A percentile compares a stretch with the other conserved stretches of the same genome.
Conservation (phyloP, 2,797 vertebrate species). For the Malurus splendens region DNA sequence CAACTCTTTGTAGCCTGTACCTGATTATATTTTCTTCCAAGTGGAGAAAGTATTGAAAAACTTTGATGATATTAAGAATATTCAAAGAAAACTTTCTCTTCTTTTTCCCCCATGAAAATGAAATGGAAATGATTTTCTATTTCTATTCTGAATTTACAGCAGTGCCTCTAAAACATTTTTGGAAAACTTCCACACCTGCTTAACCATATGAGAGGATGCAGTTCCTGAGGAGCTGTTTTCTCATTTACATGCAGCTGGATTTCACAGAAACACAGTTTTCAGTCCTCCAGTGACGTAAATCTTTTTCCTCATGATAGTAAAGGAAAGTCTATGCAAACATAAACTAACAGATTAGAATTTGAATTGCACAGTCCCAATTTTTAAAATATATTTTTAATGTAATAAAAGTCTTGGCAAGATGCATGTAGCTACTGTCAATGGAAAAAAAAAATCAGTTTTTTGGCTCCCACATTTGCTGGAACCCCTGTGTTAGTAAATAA, state of each 20-base stretch:
- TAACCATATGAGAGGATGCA: background rate
- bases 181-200: constrained; percentile 7
- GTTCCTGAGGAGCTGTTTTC: background rate
- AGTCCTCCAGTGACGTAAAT: background rate
- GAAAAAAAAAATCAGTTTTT: background rate
- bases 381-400: background rate
- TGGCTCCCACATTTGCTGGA: background rate
- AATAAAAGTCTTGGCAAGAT: background rate
- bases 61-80: background rate
- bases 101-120: background rate
- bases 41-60: background rate
- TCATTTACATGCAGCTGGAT: constrained; percentile 16
- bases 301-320: background rate
- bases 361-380: background rate
- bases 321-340: background rate
- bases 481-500: background rate
- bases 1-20: background rate
- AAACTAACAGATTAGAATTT: background rate
- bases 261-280: constrained; percentile 4
- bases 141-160: background rate
- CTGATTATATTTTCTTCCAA: background rate
- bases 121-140: background rate
- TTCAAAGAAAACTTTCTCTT: background rate
- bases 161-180: background rate
- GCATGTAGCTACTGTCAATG: background rate